Conservation (phyloP, 2,797 vertebrate genomes). For the Scarus forsteni region DNA sequence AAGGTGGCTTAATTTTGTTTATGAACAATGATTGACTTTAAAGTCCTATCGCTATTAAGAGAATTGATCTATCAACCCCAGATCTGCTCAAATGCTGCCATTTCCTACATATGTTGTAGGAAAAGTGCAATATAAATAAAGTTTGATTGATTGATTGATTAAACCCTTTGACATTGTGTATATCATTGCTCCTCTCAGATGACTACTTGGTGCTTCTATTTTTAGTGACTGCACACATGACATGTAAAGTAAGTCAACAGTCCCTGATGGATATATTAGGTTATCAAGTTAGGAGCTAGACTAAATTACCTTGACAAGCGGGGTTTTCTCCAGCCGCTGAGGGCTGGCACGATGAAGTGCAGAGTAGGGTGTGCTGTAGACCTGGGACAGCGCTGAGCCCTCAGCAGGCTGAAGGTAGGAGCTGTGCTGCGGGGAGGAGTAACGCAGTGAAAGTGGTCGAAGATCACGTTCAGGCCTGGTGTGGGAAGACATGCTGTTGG, state of each 20-base stretch:
- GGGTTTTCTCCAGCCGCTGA: conserved; percentile 76
- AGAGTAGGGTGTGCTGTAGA: conserved; percentile 88
- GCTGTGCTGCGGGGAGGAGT: conserved; percentile 79
- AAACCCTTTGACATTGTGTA: conserved; percentile 36
- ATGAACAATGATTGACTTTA: conserved; percentile 26
- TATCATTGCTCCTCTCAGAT: conserved; percentile 14
- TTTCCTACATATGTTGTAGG: too few relatives aligned
- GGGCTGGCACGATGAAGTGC: conserved; percentile 52
- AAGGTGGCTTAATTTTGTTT: conserved; percentile 3
- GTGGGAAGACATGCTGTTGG: conserved; percentile 86
- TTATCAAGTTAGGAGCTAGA: conserved; percentile 50
- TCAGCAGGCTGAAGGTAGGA: conserved; percentile 71
- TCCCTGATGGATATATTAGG: conserved; percentile 59
- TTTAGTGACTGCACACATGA: conserved; percentile 56
- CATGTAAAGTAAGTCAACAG: conserved; percentile 59
- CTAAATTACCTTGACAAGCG: conserved; percentile 86
- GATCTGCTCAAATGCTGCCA: conserved; percentile 26
- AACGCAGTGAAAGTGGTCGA: conserved; percentile 75
- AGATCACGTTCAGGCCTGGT: conserved; percentile 71
- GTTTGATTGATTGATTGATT: too few relatives aligned
- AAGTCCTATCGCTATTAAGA: conserved; percentile 25
- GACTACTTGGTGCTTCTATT: conserved; percentile 52
- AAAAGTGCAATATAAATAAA: too few relatives aligned
- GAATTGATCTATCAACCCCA: conserved; percentile 51
- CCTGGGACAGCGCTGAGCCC: conserved; percentile 65